Conservation (phyloP, 2,888 invertebrate genomes). For the Oscheius sp. region DNA sequence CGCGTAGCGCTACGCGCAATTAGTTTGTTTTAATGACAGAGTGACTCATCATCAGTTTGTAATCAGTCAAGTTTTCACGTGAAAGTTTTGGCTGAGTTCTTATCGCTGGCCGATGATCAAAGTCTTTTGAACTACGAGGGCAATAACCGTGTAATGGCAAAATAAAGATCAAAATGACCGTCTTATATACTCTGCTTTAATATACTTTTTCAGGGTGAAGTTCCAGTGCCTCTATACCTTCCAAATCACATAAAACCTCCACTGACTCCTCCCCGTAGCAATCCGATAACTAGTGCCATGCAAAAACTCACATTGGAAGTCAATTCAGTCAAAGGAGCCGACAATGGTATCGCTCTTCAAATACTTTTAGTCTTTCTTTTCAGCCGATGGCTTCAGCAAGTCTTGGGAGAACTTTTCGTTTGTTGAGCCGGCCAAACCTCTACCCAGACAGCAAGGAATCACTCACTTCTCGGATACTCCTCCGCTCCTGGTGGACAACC, state of each 20-base stretch:
- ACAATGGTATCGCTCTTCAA: slow-evolving; percentile 4
- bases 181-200: not conserved
- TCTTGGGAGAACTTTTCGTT: slow-evolving; percentile 30
- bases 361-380: not conserved
- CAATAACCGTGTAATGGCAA: too few species aligned
- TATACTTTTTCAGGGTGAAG: slow-evolving; percentile 46
- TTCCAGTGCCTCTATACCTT: slow-evolving; percentile 61
- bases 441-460: not conserved
- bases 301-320: slow-evolving; percentile 7
- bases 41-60: too few species aligned
- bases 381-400: not conserved
- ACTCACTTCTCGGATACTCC: slow-evolving; percentile 69
- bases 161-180: too few species aligned
- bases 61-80: too few species aligned
- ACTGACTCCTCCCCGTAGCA: slow-evolving; percentile 43
- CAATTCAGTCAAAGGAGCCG: not conserved
- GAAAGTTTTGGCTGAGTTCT: too few species aligned
- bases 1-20: too few species aligned
- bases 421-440: not conserved
- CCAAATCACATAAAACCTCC: slow-evolving; percentile 57
- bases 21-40: too few species aligned
- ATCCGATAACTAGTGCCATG: not conserved
- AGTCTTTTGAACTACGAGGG: too few species aligned
- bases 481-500: slow-evolving; percentile 67
- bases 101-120: too few species aligned